Evolutionary conservation across 2,113 vertebrate genomes (phyloP), one percentile per base, ranked within the genome.

Genomic region (Periophthalmus modestus): DNA sequence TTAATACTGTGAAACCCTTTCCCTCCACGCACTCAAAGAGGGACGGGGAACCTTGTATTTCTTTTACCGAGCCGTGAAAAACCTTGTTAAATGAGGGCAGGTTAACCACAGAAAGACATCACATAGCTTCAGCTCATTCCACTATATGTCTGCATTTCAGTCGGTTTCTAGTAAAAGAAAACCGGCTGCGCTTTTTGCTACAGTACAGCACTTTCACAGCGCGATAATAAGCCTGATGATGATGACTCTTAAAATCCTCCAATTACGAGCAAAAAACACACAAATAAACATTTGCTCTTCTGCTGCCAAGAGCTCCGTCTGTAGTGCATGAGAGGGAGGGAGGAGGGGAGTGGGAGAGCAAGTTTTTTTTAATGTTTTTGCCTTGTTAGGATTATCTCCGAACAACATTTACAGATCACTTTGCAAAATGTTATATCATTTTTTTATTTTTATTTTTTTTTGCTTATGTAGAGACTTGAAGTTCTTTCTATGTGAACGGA

Each of bases 271-370:
- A 93, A 93, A 94, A 28, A 93, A 92, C 94, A 94, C 84, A 95
- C 93, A 95, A 96, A 96, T 95, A 96, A 95, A 95, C 93, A 96
- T 96, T 96, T 92, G 93, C 93, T 84, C 90, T 89, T 92, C 90
- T 85, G 92, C 94, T 95, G 95, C 95, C 95, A 96, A 95, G 93
- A 93, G 89, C 91, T 94, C 95, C 96, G 96, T 98, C 95, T 96
- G 91, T 23, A 66, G 86, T 92, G 85, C 72, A 72, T 84, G 84
- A 85, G 86, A 89, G 87, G 92, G 82, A 85, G 90, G 92, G 92
- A 92, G 82, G 85, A 90, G 92, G 92, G 88, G 85, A 90, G 91
- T 92, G 88, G 92, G 88, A 3, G 93, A 94, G 93, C 93, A 93
- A 94, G 94, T 91, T 28, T 93, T 92, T 90, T 88, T 77, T 75